Base-by-base conservation (phyloP, 2,888 invertebrate genomes). In the Cryptops parisi region DNA sequence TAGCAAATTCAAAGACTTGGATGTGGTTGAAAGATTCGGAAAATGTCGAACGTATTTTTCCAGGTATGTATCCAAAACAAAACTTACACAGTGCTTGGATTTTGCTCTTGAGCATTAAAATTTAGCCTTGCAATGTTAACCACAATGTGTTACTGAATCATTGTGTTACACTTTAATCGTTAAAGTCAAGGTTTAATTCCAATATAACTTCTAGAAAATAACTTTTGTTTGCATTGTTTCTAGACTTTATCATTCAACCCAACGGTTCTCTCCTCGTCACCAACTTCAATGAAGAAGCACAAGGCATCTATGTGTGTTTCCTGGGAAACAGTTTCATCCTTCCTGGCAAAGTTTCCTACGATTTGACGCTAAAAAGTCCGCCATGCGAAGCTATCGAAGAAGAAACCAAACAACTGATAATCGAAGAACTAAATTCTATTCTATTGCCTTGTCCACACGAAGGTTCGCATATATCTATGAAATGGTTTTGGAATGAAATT, bases 311-410 rank as follows among this genome's bases (percentile, higher is more conserved):
- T 22, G 38, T 33, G 27, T 48, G 48, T 12, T 26, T 48, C 6
- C 3, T 26, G 5, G 48, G 48, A 2, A 6, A 19, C 17, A 48
- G 22, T 19, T 23, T 27, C 4, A 48, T 27, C 15, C 19, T 27
- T 38, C 27, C 33, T 3, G 48, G 33, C n/a, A 48, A 48, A 48
- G 27, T 48, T 2, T 27, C 33, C 1, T 48, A 48, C 33, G 48
- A 48, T 12, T 2, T 48, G 6, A n/a, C 33, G 15, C 12, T 38
- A 9, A 48, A 48, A 48, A 33, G 22, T 9, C 12, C 33, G 6
- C 33, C 33, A 33, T 33, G 33, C 15, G 9, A 6, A 9, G 15
- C 6, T 9, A 33, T 33, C 6, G 15, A 33, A 15, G 15, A 6
- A 9, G 33, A 33, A 33, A 6, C 15, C 33, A 33, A 33, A 33